phyloP scores from a whole-genome alignment of 2,797 vertebrate genomes.

The Typhlichthys subterraneus region DNA sequence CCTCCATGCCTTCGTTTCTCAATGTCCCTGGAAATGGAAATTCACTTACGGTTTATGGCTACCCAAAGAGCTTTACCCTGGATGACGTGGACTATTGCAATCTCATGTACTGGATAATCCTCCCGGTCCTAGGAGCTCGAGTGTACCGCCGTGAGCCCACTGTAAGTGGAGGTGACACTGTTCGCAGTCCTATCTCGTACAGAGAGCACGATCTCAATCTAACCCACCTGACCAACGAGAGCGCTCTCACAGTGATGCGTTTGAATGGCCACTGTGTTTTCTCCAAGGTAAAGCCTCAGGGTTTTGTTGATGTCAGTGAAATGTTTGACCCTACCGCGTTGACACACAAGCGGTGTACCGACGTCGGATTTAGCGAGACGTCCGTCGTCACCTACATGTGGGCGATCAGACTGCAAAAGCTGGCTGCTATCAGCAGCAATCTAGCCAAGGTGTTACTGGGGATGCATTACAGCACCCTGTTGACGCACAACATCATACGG shows the following conservation, averaged over 20 bases:
- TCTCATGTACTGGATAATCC: no score
- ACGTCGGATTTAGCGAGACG: not conserved
- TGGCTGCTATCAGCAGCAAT: not conserved
- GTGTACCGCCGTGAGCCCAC: no score
- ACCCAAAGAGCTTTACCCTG: not conserved
- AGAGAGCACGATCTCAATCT: no score
- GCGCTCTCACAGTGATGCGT: not conserved
- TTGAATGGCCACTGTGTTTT: no score
- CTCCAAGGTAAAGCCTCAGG: no score
- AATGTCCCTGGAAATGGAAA: no score
- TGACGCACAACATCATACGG: no score
- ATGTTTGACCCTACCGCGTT: conserved; percentile 14
- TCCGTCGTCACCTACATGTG: conserved; percentile 22
- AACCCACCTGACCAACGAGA: not conserved
- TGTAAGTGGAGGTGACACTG: no score
- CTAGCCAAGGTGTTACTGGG: conserved; percentile 16
- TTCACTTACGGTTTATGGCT: no score
- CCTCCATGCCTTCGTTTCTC: conserved; percentile 3
- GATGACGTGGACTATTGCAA: no score
- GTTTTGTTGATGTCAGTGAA: not conserved
- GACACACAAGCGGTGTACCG: not conserved
- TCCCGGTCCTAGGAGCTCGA: no score
- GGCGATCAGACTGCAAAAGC: conserved; percentile 4
- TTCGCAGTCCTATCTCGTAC: not conserved
- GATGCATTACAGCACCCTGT: conserved; percentile 9